Base-by-base conservation (phyloP, 2,797 vertebrate genomes). In the Cercopithecus diana region DNA sequence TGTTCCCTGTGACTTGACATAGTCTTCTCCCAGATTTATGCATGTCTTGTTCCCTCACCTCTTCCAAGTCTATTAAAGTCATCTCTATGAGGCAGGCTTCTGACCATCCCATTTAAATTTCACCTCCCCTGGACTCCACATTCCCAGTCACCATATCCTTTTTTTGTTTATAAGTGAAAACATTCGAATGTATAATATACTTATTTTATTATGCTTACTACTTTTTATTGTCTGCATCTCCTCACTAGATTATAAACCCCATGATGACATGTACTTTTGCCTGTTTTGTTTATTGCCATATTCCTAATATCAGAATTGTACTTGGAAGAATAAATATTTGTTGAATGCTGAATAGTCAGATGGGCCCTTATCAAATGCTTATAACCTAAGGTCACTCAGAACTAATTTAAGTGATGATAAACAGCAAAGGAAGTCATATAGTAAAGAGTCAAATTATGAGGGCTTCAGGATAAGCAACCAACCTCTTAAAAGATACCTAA, bases 301-400 rank as follows among this genome's bases (percentile, higher is more conserved):
- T 89, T 90, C 41, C 45, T 97, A 81, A 86, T 77, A 86, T 58
- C 72, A 93, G 70, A 90, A 90, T 72, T 96, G 30, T 48, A 85
- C 85, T 24, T 61, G 79, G 67, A 88, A 67, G 12, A 93, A 77
- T 85, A 90, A 85, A 67, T 92, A 79, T 61, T 85, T 91, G 41
- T 85, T 90, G 55, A 92, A 79, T 73, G 26, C 39, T 93, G 43
- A 92, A 88, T 48, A 94, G 77, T 96, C 41, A 92, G 61, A 86
- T 82, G 26, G 52, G 67, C 77, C 81, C 70, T 96, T 96, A 93
- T 43, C 67, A 92, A 92, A 92, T 95, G n/a, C 20, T 92, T 95
- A 72, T 93, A 93, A 96, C 30, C 48, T 88, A 89, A 76, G 48
- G 79, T 94, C 79, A 93, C 24, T 90, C 33, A 96, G 83, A 97